Evolutionary conservation across 2,888 invertebrate genomes (phyloP).

Genomic region (Hemistola chrysoprasaria): DNA sequence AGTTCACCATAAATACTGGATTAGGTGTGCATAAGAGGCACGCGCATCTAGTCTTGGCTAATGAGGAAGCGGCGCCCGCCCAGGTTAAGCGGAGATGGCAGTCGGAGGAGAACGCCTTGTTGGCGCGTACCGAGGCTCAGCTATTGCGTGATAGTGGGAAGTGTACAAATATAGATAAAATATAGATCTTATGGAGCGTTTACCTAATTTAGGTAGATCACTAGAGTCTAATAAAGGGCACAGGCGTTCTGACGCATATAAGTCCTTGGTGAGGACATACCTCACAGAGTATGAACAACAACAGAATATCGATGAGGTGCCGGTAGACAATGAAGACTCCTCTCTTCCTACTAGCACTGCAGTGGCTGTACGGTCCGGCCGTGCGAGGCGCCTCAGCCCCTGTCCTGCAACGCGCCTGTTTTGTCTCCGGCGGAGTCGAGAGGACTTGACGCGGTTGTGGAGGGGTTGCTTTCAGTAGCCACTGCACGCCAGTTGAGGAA

Average conservation of each 20-base stretch:
- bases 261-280: background rate
- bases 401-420: too few species aligned
- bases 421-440: too few species aligned
- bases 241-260: background rate
- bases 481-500: too few species aligned
- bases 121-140: constrained; percentile 1
- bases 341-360: too few species aligned
- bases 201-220: background rate
- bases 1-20: background rate
- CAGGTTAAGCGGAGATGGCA: background rate
- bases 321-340: too few species aligned
- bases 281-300: too few species aligned
- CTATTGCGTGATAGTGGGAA: background rate
- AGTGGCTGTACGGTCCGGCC: too few species aligned
- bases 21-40: constrained; percentile 1
- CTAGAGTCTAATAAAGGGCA: background rate
- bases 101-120: background rate
- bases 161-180: background rate
- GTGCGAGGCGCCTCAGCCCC: too few species aligned
- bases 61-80: background rate
- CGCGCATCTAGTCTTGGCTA: background rate
- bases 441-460: too few species aligned
- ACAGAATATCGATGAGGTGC: too few species aligned
- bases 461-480: too few species aligned
- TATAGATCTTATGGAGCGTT: background rate